Evolutionary conservation across 2,113 vertebrate species (phyloP), one percentile per base, ranked within the genome.

Genomic region (Corythoichthys intestinalis): DNA sequence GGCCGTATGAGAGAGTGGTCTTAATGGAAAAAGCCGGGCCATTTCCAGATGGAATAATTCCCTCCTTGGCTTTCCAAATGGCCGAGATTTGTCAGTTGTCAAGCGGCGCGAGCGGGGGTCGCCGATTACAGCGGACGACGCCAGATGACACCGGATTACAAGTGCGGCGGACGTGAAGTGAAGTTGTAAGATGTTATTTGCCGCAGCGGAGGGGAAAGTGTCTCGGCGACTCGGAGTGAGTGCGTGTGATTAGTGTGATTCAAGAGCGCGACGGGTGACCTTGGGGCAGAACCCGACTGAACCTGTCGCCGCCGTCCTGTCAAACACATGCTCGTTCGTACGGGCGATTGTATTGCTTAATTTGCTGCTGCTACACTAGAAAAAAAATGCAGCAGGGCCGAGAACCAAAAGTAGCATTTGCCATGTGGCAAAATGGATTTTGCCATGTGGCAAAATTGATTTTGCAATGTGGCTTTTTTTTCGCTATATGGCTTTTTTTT

Each of bases 81-180:
- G 84, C 84, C 89, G 74, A 88, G 90, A 91, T 93, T 90, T 87
- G 90, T 92, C 89, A 92, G 82, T 87, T 91, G 91, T 91, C 90
- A 90, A 77, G 73, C 74, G 62, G 15, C 70, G 68, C 35, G 56
- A 37, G 56, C 35, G 34, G 56, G 56, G 56, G 56, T 58, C 35
- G 56, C 6, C 12, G 34, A 37, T 58, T 37, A 37, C 56, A 14
- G 37, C 35, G 6, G 56, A 46, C 28, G 60, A 63, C 46, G 28
- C 13, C 0, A 64, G n/a, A 41, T 47, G n/a, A 77, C 79, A 88
- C 87, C 78, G 86, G 81, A 88, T 86, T 85, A 85, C 80, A 78
- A 86, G 83, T 56, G 78, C 79, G 75, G 78, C 79, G 74, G 54
- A 84, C 71, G 63, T 72, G 63, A 87, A 73, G 67, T 64, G 46